phyloP scores from a whole-genome alignment of 2,113 vertebrate species.

The Limanda limanda region DNA sequence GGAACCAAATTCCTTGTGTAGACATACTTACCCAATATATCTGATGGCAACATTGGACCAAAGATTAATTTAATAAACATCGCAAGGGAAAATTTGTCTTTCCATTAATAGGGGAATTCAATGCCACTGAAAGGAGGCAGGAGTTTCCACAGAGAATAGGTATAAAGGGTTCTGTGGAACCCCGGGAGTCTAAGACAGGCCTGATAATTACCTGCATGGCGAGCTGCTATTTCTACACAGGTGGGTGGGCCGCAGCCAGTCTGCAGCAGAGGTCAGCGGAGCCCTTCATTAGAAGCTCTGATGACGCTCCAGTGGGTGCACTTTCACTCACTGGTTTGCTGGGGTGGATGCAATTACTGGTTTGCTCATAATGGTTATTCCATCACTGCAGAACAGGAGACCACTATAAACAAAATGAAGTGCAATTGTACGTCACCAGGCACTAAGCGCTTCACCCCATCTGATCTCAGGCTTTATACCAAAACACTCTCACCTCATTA shows the following conservation, averaged over 20 bases:
- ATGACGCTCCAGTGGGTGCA: constrained; percentile 57
- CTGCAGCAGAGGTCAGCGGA: constrained; percentile 60
- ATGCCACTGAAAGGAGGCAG: too few species aligned
- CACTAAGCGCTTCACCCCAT: constrained; percentile 5
- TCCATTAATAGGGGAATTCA: background rate
- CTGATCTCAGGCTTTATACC: background rate
- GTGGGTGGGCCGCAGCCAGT: constrained; percentile 75
- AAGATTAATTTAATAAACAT: background rate
- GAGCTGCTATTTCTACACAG: constrained; percentile 79
- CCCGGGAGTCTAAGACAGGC: constrained; percentile 61
- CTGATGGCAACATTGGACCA: background rate
- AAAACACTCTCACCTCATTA: background rate
- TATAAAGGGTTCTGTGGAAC: background rate
- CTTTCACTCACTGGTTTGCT: constrained; percentile 58
- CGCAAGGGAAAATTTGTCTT: background rate
- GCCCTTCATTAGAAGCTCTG: constrained; percentile 61
- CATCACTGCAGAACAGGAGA: constrained; percentile 54
- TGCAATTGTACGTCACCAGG: constrained; percentile 8
- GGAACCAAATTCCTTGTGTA: background rate
- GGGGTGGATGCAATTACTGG: constrained; percentile 70
- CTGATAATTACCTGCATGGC: constrained; percentile 78
- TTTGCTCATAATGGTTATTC: constrained; percentile 58
- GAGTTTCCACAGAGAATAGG: too few species aligned
- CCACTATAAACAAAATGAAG: constrained; percentile 56
- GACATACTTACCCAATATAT: background rate